These are phyloP conservation scores for Megathymus violae DNA, from an alignment of 1,140 invertebrate genomes.

Conservation along the genomic window DNA sequence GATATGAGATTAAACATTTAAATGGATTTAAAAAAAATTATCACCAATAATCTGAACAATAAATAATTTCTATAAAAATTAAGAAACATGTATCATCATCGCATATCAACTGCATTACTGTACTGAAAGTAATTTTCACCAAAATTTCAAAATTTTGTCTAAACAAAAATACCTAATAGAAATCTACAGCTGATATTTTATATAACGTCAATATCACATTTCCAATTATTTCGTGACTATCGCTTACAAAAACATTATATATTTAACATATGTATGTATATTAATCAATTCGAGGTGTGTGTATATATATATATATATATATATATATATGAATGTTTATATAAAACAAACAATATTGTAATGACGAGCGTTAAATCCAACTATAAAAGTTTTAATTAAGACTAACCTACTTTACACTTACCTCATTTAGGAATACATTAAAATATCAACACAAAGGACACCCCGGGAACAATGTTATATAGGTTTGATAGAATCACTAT, in stretches of 20 bases:
- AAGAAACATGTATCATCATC: slow-evolving; percentile 1
- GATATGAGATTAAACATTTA: slow-evolving; percentile 37
- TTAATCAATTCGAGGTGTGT: slow-evolving; percentile 58
- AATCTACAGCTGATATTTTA: slow-evolving; percentile 36
- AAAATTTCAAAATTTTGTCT: slow-evolving; percentile 1
- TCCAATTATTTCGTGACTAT: slow-evolving; percentile 58
- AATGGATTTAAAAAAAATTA: neutral
- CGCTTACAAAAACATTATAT: slow-evolving; percentile 52
- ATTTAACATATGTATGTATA: slow-evolving; percentile 56
- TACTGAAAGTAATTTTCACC: slow-evolving; percentile 15
- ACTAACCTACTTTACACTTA: slow-evolving; percentile 71
- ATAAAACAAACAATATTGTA: no score
- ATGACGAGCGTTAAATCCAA: slow-evolving; percentile 35
- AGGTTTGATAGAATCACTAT: slow-evolving; percentile 35
- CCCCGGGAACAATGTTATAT: slow-evolving; percentile 46
- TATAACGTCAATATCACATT: slow-evolving; percentile 65
- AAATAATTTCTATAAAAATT: slow-evolving; percentile 17
- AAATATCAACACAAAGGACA: slow-evolving; percentile 61
- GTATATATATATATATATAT: slow-evolving; percentile 43
- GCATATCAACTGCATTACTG: slow-evolving; percentile 2
- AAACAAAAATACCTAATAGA: slow-evolving; percentile 24
- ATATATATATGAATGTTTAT: no score
- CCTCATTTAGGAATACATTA: slow-evolving; percentile 65
- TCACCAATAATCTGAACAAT: slow-evolving; percentile 5
- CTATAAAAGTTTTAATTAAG: slow-evolving; percentile 43